Base-by-base conservation (phyloP, 2,113 vertebrate genomes). In the Copsychus sechellarum region DNA sequence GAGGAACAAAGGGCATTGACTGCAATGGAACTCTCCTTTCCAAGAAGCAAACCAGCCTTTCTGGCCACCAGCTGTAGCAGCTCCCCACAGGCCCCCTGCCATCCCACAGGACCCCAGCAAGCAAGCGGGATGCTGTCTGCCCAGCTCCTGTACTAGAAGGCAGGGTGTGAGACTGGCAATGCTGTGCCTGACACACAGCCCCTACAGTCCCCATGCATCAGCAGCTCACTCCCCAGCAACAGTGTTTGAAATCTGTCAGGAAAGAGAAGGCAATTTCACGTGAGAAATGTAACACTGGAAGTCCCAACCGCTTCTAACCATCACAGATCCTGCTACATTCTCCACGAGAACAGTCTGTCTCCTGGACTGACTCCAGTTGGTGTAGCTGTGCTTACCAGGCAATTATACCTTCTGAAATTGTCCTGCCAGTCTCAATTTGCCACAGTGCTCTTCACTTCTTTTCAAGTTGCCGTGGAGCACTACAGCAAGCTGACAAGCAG, bases 351-450 rank as follows among this genome's bases (percentile, higher is more conserved):
- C 38, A 57, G 56, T 18, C 53, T 8, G 1, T 71, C 79, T 83
- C 47, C 79, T 78, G 79, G 79, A 67, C 51, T 71, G 85, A 69
- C n/a, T 83, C 93, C 60, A 84, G 42, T 6, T 67, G 67, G 51
- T 56, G n/a, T 58, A 81, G 84, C 43, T 83, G 58, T 71, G 58
- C 64, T 86, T 71, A 88, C 19, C 10, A 8, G 28, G 21, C 67
- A 88, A 96, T 86, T 72, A 54, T 25, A 56, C 69, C 74, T 80
- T 50, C 78, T 90, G 73, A 81, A 90, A 92, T 23, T 72, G 77
- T 58, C 80, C 78, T 13, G 8, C 73, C 86, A 92, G 86, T 69
- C 89, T 77, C 94, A 58, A 90, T 97, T 95, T 70, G 85, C 86
- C 94, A 92, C 0, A 4, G 84, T 86, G 64, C 78, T 70, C 15